Evolutionary conservation across 2,113 vertebrate species (phyloP).

Genomic region (Nymphicus hollandicus): DNA sequence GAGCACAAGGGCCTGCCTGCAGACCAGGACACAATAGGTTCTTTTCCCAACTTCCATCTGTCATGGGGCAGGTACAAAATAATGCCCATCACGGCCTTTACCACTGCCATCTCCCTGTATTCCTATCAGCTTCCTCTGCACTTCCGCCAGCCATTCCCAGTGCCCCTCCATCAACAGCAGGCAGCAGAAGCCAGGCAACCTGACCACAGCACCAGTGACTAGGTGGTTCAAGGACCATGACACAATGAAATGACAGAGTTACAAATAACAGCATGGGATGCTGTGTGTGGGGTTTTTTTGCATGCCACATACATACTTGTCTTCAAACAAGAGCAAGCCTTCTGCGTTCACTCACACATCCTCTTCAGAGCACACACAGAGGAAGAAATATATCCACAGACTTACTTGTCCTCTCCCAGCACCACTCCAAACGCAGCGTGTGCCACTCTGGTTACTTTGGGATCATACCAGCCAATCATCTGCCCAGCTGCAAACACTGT

Average conservation of each 20-base stretch:
- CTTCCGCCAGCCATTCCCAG: not conserved
- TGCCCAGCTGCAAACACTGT: conserved; percentile 86
- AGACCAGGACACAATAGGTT: not conserved
- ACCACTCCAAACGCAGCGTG: conserved; percentile 95
- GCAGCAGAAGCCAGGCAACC: not conserved
- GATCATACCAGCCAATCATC: conserved; percentile 94
- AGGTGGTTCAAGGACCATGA: not conserved
- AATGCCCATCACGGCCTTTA: not conserved
- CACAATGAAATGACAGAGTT: not conserved
- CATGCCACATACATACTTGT: not conserved
- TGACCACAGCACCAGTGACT: not conserved
- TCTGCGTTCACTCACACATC: not conserved
- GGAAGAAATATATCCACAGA: not conserved
- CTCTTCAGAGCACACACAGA: not conserved
- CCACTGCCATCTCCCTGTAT: not conserved
- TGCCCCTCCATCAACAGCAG: not conserved
- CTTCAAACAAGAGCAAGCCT: not conserved
- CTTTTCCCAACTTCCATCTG: not conserved
- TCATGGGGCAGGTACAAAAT: not conserved
- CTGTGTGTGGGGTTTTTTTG: accelerated
- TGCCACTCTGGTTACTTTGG: conserved; percentile 85
- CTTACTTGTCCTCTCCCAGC: conserved; percentile 97
- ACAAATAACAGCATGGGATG: not conserved
- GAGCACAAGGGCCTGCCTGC: not conserved
- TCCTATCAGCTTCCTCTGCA: not conserved